Conservation (phyloP, 2,888 invertebrate species). For the Cerceris rybyensis region DNA sequence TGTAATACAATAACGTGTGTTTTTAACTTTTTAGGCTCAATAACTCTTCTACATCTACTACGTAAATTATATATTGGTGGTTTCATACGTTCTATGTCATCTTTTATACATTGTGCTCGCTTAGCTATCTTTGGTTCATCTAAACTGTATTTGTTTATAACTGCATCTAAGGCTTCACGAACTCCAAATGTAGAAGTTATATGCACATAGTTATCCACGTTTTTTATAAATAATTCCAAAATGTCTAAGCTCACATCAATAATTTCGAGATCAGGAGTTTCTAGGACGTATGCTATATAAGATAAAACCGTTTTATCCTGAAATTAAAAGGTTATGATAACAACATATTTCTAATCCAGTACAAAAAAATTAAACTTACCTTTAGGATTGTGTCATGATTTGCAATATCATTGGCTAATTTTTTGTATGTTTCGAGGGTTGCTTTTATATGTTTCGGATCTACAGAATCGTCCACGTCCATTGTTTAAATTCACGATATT, state of each 20-base stretch:
- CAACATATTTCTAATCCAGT: background rate
- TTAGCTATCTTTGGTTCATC: conserved; percentile 75
- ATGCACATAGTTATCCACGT: conserved; percentile 79
- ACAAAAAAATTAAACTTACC: conserved; percentile 61
- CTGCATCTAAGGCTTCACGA: conserved; percentile 78
- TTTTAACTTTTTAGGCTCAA: conserved; percentile 79
- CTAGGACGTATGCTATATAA: conserved; percentile 78
- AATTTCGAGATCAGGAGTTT: conserved; percentile 76
- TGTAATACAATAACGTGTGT: conserved; percentile 79
- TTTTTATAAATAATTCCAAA: conserved; percentile 78
- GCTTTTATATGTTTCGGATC: conserved; percentile 75
- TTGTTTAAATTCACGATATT: conserved; percentile 56
- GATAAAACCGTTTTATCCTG: conserved; percentile 80
- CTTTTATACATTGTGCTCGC: conserved; percentile 76
- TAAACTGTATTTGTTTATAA: conserved; percentile 75
- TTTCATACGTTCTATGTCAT: conserved; percentile 80
- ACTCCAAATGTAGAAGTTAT: conserved; percentile 80
- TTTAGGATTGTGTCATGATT: conserved; percentile 81
- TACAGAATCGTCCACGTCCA: conserved; percentile 74
- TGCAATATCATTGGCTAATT: conserved; percentile 77
- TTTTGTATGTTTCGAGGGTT: conserved; percentile 78
- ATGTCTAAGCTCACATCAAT: conserved; percentile 76
- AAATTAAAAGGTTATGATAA: conserved; percentile 33
- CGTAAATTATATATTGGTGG: conserved; percentile 80
- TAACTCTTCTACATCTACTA: conserved; percentile 79